A percentile compares a stretch with the other conserved stretches of the same genome.
Evolutionary conservation across 2,888 invertebrate species (phyloP).

Genomic region (Amphipoea oculea): DNA sequence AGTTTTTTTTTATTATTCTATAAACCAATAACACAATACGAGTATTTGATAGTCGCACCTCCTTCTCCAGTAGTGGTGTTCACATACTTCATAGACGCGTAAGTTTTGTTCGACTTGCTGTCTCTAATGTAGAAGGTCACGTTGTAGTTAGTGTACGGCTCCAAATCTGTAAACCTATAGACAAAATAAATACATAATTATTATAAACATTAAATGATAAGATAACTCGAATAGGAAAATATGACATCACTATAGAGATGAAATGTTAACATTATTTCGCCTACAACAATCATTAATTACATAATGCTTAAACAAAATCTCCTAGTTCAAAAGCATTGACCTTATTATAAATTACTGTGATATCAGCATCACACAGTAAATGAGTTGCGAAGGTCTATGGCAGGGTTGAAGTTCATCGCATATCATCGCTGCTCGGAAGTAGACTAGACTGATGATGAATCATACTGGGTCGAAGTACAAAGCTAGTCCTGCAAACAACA

Average conservation of each 20-base stretch:
- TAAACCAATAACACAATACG: not conserved
- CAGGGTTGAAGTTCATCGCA: not conserved
- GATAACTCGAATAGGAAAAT: not conserved
- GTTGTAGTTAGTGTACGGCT: conserved; percentile 94
- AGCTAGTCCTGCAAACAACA: no score
- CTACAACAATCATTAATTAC: not conserved
- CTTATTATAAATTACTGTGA: conserved; percentile 4
- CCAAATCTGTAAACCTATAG: conserved; percentile 91
- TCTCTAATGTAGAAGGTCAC: conserved; percentile 94
- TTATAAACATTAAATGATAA: not conserved
- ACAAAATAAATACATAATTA: conserved; percentile 63
- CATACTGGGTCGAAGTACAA: not conserved
- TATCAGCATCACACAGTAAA: not conserved
- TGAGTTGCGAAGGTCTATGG: conserved; percentile 6
- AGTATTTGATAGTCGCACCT: conserved; percentile 75
- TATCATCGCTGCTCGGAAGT: not conserved
- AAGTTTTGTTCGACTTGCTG: conserved; percentile 90
- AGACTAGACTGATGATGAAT: conserved; percentile 5
- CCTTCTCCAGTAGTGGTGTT: conserved; percentile 93
- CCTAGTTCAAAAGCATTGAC: conserved; percentile 11
- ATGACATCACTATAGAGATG: not conserved
- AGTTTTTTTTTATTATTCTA: not conserved
- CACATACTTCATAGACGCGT: conserved; percentile 92
- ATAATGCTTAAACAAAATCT: conserved; percentile 5
- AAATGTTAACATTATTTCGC: conserved; percentile 11